These are phyloP conservation scores for Oreochromis mossambicus DNA, from an alignment of 2,797 vertebrate genomes.

Conservation along the genomic window DNA sequence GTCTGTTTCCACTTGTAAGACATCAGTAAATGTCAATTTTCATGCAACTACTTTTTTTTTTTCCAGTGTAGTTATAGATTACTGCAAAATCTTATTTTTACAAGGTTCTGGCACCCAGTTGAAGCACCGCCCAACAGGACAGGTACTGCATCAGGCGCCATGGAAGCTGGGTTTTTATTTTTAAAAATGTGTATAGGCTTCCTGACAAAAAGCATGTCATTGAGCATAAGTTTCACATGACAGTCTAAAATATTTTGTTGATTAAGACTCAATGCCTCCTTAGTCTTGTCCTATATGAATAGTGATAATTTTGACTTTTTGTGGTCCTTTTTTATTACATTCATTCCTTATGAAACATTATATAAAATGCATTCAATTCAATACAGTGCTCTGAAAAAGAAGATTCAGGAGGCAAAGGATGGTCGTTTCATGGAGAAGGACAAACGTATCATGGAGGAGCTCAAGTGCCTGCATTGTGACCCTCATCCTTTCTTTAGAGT, in stretches of 20 bases:
- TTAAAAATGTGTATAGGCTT: background rate
- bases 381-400: constrained; percentile 58
- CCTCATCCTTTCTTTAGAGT: constrained; percentile 65
- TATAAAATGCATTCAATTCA: background rate
- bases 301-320: background rate
- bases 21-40: accelerated
- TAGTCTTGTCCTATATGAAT: accelerated
- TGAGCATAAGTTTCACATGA: background rate
- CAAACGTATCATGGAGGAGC: constrained; percentile 60
- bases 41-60: background rate
- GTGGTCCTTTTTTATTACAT: background rate
- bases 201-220: background rate
- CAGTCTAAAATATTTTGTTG: background rate
- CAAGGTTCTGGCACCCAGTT: background rate
- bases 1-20: accelerated
- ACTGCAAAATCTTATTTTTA: background rate
- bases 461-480: constrained; percentile 64
- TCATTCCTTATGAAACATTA: background rate
- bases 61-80: accelerated
- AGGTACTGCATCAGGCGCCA: accelerated
- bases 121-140: accelerated
- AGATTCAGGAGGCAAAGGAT: constrained; percentile 30
- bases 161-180: accelerated
- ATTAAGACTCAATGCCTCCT: background rate
- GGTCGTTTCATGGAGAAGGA: constrained; percentile 33